These are phyloP conservation scores for Toxostoma redivivum DNA, from an alignment of 2,113 vertebrate genomes.

Conservation along the genomic window DNA sequence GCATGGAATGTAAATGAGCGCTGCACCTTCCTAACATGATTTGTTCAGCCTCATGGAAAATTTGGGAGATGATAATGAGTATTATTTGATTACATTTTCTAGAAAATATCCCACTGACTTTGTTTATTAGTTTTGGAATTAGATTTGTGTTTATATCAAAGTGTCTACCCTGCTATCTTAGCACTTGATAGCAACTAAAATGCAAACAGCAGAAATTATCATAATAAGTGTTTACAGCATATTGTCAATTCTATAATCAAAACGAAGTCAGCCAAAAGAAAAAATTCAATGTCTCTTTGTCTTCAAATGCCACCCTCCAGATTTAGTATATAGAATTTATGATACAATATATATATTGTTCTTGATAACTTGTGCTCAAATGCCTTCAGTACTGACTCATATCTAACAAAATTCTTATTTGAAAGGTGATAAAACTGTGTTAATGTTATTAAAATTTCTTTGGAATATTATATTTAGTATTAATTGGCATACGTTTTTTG, in stretches of 20 bases:
- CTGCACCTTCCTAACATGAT: not conserved
- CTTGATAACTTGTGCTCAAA: not conserved
- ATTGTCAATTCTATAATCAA: not conserved
- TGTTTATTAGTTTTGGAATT: not conserved
- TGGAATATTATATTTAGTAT: not conserved
- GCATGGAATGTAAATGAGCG: not conserved
- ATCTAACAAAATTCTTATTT: not conserved
- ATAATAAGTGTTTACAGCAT: not conserved
- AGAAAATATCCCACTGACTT: not conserved
- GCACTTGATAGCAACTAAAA: not conserved
- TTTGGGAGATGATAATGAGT: not conserved
- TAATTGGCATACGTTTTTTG: not conserved
- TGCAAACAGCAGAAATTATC: not conserved
- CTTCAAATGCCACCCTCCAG: not conserved
- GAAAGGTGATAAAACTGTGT: not conserved
- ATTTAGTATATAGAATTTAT: not conserved
- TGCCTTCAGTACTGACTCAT: not conserved
- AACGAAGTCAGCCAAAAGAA: not conserved
- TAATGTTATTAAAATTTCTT: not conserved
- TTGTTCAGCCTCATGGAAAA: not conserved
- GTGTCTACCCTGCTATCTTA: not conserved
- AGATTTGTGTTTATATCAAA: not conserved
- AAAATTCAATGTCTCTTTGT: not conserved
- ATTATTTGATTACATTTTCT: not conserved
- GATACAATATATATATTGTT: not conserved